Evolutionary conservation across 2,888 invertebrate species (phyloP).

Genomic region (Tineola bisselliella): DNA sequence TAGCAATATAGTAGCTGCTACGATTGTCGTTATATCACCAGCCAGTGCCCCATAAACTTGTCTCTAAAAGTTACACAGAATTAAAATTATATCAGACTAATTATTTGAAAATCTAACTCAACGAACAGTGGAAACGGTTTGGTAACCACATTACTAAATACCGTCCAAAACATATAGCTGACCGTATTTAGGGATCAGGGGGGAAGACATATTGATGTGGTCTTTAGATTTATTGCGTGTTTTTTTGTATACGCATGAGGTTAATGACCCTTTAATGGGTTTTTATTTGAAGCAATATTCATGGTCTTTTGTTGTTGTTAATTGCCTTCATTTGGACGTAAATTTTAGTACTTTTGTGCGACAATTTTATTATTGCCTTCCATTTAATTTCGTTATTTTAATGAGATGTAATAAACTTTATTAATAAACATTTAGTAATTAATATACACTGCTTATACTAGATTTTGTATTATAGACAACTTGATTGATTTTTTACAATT

Average conservation of each 20-base stretch:
- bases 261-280: constrained; percentile 57
- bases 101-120: background rate
- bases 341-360: background rate
- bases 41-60: no score
- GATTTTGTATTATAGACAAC: no score
- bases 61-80: no score
- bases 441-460: no score
- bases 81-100: background rate
- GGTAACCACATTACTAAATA: constrained; percentile 2
- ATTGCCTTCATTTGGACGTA: background rate
- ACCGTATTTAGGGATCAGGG: constrained; percentile 21
- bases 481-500: no score
- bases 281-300: constrained; percentile 23
- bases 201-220: constrained; percentile 51
- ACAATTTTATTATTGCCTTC: no score
- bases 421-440: no score
- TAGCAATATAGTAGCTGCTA: no score
- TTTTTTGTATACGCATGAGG: constrained; percentile 45
- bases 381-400: no score
- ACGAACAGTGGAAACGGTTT: background rate
- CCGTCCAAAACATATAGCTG: background rate
- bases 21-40: no score
- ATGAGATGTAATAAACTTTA: no score
- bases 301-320: background rate
- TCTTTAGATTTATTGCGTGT: constrained; percentile 55